phyloP scores from a whole-genome alignment of 2,888 invertebrate genomes.

The Halocaridina rubra region DNA sequence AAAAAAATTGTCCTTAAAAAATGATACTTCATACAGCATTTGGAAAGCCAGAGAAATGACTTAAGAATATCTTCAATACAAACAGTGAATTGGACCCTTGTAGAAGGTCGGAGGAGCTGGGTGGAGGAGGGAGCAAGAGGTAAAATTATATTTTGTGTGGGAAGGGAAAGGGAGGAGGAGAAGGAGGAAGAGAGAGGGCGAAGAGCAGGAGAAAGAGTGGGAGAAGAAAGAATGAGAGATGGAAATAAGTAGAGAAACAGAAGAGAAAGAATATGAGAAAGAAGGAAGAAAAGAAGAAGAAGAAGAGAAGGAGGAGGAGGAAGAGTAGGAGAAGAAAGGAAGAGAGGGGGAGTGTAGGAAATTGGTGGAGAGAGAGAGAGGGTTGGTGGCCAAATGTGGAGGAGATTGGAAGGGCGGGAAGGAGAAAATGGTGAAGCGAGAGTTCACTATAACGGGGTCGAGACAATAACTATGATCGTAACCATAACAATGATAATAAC shows the following conservation, averaged over 20 bases:
- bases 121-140: background rate
- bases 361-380: background rate
- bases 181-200: background rate
- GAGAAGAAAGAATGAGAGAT: background rate
- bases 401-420: background rate
- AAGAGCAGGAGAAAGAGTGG: background rate
- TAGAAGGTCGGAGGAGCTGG: background rate
- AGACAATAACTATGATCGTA: slow-evolving; percentile 55
- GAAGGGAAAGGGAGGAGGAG: background rate
- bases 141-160: no score
- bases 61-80: no score
- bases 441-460: slow-evolving; percentile 48
- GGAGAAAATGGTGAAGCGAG: slow-evolving; percentile 15
- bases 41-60: no score
- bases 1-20: no score
- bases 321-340: background rate
- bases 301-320: background rate
- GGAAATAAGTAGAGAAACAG: background rate
- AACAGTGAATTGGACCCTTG: no score
- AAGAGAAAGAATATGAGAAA: background rate
- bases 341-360: background rate
- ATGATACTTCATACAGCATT: no score
- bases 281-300: background rate
- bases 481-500: slow-evolving; percentile 58
- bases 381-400: background rate